Evolutionary conservation across 92 coral and sea anemone genomes (phyloP).

Genomic region (Anthopleura xanthogrammica): DNA sequence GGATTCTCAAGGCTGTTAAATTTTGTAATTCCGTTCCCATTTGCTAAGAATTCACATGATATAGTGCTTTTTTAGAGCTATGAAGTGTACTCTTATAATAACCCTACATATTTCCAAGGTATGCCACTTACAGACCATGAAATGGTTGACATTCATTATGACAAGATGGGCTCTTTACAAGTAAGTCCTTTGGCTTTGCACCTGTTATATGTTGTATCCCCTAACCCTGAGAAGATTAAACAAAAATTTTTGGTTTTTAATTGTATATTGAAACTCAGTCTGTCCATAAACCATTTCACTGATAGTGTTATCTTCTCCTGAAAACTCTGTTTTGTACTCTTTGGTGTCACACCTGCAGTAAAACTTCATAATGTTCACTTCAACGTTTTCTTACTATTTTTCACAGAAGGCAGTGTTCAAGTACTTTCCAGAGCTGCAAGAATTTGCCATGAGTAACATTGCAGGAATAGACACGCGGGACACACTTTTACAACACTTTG

Average conservation of each 20-base stretch:
- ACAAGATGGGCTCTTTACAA: conserved; percentile 95
- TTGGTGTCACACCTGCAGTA: no score
- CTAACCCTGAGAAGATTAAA: background rate
- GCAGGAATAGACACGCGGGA: conserved; percentile 98
- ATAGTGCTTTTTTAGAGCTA: background rate
- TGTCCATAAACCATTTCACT: no score
- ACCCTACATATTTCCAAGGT: conserved; percentile 33
- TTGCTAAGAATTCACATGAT: no score
- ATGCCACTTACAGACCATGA: conserved; percentile 97
- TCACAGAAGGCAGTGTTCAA: conserved; percentile 97
- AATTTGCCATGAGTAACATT: conserved; percentile 98
- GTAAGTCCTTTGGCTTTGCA: conserved; percentile 26
- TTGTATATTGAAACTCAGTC: no score
- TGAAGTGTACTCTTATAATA: background rate
- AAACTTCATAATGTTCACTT: no score
- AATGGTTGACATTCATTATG: conserved; percentile 98
- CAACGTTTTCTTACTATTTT: no score
- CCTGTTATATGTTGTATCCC: no score
- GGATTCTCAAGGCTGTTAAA: no score
- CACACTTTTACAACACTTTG: conserved; percentile 85
- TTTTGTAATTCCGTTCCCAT: no score
- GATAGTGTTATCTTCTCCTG: no score
- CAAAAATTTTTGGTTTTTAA: no score
- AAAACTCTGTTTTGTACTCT: no score
- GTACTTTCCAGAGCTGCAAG: conserved; percentile 94